Evolutionary conservation across 2,113 vertebrate genomes (phyloP), one percentile per base, ranked within the genome.

Genomic region (Neotragus pygmaeus): DNA sequence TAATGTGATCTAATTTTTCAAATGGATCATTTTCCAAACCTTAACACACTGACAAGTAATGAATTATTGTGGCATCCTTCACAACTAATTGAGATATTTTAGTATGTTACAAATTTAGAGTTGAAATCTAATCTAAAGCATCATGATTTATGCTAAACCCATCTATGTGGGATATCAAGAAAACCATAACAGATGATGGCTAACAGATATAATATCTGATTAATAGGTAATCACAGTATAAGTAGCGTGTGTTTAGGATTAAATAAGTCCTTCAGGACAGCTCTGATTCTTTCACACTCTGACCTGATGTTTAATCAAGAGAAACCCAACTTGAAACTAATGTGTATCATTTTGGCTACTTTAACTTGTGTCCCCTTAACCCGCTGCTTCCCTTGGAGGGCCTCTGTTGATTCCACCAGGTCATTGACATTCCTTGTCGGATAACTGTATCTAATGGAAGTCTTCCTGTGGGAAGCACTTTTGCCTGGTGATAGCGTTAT

Each of bases 211-310:
- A 70, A 51, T 73, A 91, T 53, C 15, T 91, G 47, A 39, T 85
- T 90, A 47, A 55, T 27, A 57, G 30, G 6, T 80, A 39, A 57
- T 60, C n/a, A 17, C 39, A 57, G 30, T 17, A 28, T 21, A 81
- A 49, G 84, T 53, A 66, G 12, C 43, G 39, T 58, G 51, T 64
- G 49, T 14, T 86, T n/a, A 97, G 45, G 33, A 30, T 58, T 30
- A 88, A 82, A 36, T 0, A 0, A 94, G 77, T 49, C 70, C 75
- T 45, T 90, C 17, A 70, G 70, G 96, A 94, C 55, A 91, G 94
- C 70, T 95, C 45, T 97, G 57, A 53, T 93, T 36, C 88, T 96
- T 85, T 93, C 70, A 95, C 36, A 53, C 83, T 96, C 9, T 75
- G 93, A 51, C 75, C 91, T 97, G 85, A 78, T 64, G 95, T 97